Base-by-base conservation (phyloP, 2,888 invertebrate genomes). In the Germaria angustata region DNA sequence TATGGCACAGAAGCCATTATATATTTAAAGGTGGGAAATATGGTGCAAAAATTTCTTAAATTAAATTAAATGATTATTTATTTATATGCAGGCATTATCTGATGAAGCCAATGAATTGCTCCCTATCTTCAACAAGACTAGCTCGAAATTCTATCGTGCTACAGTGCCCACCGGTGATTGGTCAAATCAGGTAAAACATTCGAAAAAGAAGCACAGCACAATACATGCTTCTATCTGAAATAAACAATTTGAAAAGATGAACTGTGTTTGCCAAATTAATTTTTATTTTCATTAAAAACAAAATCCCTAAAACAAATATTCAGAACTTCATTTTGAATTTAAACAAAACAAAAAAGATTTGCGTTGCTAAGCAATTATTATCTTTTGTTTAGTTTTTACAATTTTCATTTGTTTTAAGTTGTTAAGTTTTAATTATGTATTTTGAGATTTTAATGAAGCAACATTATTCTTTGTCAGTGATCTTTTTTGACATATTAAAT, bases 81-180 rank as follows among this genome's bases (percentile, higher is more conserved):
- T 32, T 13, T 15, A 17, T 15, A 44, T 44, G 1, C n/a, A 98
- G 98, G 98, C 98, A 0, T 92, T 98, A 76, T 95, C 98, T 2
- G 96, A 97, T 91, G 99, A 99, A 92, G 99, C 99, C 1, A 98
- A 97, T 92, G 99, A 99, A 90, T 92, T 98, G 55, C 92, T 99
- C 71, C 99, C 99, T 0, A 96, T 99, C 84, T 99, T 98, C 93
- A 99, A 99, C 92, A 97, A 97, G 87, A 98, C 98, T 0, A 97
- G 98, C 9, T 95, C 96, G 7, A 96, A 95, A 90, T 97, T 97
- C 91, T 99, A 99, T 92, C 93, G 94, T 69, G 94, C 96, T 0
- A 93, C 95, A 2, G 93, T 95, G 17, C 96, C 95, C 71, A 95
- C 96, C 0, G 96, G 95, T 15, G 99, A 99, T 90, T 99, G 99